These are phyloP conservation scores for Protobothrops flavoviridis DNA, from an alignment of 2,113 vertebrate species.

Conservation along the genomic window DNA sequence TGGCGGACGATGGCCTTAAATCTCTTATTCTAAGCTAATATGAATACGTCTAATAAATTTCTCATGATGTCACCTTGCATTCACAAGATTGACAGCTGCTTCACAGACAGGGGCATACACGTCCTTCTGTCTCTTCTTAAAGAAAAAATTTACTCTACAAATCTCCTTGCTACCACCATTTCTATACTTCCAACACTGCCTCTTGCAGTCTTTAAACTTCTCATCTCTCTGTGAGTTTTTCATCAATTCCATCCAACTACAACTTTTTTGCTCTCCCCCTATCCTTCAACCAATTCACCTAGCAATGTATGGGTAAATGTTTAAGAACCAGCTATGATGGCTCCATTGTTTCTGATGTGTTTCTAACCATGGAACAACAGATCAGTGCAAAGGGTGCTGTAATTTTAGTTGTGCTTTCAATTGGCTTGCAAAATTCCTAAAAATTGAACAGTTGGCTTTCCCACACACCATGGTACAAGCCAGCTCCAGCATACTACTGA, in stretches of 20 bases:
- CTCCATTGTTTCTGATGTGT: background rate
- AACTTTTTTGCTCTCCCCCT: background rate
- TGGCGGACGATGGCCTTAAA: background rate
- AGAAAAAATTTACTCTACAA: background rate
- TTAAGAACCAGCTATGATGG: background rate
- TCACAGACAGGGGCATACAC: background rate
- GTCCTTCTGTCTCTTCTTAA: background rate
- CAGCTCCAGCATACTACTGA: too few relatives aligned
- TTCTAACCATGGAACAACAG: background rate
- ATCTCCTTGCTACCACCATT: background rate
- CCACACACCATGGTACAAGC: too few relatives aligned
- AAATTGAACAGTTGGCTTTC: background rate
- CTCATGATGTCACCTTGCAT: background rate
- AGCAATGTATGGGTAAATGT: background rate
- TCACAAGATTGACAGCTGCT: background rate
- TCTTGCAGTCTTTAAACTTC: background rate
- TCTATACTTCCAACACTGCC: background rate
- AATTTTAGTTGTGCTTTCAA: background rate
- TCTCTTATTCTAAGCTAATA: slow-evolving; percentile 2
- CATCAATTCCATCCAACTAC: background rate
- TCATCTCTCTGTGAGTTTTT: background rate
- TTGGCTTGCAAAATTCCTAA: background rate
- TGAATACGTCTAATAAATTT: background rate
- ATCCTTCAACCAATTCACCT: background rate
- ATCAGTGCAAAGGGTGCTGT: background rate